Conservation (phyloP, 92 coral and sea anemone species). For the Siderastrea radians region DNA sequence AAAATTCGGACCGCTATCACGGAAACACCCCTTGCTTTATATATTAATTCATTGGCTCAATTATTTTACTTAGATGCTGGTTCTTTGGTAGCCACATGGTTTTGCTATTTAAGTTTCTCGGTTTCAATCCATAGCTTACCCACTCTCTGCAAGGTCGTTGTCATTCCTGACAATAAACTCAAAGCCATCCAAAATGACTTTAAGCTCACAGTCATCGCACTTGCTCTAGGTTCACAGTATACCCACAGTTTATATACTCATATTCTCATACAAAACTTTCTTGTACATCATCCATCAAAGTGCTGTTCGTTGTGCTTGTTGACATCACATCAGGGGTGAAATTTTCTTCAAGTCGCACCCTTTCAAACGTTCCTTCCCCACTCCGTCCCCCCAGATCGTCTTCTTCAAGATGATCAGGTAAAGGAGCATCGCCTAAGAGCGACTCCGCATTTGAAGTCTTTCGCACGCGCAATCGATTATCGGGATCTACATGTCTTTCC, state of each 20-base stretch:
- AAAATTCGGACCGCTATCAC: too few species aligned
- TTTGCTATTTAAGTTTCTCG: neutral
- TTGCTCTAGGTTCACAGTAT: neutral
- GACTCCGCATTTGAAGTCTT: neutral
- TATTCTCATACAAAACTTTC: constrained; percentile 42
- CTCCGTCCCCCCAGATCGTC: neutral
- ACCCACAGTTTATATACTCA: too few species aligned
- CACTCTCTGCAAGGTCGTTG: too few species aligned
- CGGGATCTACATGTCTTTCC: constrained; percentile 18
- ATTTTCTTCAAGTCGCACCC: constrained; percentile 20
- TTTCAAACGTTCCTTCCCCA: constrained; percentile 10
- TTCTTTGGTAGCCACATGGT: neutral
- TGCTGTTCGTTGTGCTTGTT: constrained; percentile 39
- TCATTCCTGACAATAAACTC: too few species aligned
- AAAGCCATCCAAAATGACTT: neutral
- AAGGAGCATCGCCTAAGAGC: neutral
- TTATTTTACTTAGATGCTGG: neutral
- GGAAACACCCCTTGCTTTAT: too few species aligned
- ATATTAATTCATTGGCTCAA: too few species aligned
- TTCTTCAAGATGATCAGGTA: neutral
- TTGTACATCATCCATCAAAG: constrained; percentile 27
- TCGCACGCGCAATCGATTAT: neutral
- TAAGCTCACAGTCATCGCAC: neutral
- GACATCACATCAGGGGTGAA: constrained; percentile 48
- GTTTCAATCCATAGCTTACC: neutral